Evolutionary conservation across 2,113 vertebrate genomes (phyloP).

Genomic region (Scomber japonicus): DNA sequence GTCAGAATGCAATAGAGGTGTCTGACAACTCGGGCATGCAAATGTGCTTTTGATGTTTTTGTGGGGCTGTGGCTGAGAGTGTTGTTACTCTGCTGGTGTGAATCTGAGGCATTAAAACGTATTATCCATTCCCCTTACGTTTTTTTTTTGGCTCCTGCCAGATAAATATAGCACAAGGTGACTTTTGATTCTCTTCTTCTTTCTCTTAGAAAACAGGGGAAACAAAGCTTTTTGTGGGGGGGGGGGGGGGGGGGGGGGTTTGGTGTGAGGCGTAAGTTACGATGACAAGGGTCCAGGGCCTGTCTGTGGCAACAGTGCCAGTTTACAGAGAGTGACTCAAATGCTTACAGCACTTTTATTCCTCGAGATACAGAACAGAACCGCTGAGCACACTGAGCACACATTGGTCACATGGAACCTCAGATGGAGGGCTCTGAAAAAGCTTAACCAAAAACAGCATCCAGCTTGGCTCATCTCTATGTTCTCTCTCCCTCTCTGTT

Average conservation of each 20-base stretch:
- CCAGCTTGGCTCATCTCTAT: conserved; percentile 61
- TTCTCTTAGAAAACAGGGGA: conserved; percentile 38
- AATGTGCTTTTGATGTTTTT: conserved; percentile 80
- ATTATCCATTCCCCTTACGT: conserved; percentile 60
- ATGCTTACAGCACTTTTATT: conserved; percentile 68
- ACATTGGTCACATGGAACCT: conserved; percentile 81
- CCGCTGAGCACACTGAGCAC: conserved; percentile 72
- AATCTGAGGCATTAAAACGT: conserved; percentile 77
- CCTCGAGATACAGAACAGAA: conserved; percentile 68
- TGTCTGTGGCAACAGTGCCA: conserved; percentile 65
- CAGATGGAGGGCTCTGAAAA: conserved; percentile 84
- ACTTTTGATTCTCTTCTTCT: conserved; percentile 71
- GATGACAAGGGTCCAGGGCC: conserved; percentile 65
- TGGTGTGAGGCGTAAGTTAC: conserved; percentile 67
- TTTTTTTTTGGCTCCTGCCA: conserved; percentile 63
- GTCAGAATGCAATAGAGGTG: conserved; percentile 77
- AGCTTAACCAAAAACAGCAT: conserved; percentile 83
- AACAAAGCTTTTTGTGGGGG: conserved; percentile 58
- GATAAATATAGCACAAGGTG: conserved; percentile 83
- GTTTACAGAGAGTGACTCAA: conserved; percentile 56
- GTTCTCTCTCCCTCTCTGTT: conserved; percentile 35
- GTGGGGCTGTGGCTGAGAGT: conserved; percentile 62
- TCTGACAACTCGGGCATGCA: conserved; percentile 80
- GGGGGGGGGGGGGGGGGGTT: conserved; percentile 32
- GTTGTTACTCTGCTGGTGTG: conserved; percentile 65